A percentile compares a stretch with the other conserved stretches of the same genome.
Evolutionary conservation across 2,113 vertebrate species (phyloP).

Genomic region (Saguinus imperator): DNA sequence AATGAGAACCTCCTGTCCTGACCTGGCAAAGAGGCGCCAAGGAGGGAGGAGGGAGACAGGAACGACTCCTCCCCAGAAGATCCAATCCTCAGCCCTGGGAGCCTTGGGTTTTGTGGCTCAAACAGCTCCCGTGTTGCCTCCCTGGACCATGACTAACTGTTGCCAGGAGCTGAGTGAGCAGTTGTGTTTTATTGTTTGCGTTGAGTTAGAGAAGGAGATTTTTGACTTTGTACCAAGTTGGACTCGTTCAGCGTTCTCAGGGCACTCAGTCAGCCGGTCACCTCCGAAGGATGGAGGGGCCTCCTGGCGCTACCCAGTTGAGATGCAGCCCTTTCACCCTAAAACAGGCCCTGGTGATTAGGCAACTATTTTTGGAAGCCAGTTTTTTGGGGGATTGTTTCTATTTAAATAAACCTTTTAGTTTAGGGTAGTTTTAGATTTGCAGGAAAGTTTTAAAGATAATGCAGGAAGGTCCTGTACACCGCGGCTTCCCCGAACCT

Average conservation of each 20-base stretch:
- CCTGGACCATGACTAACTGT: neutral
- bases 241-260: neutral
- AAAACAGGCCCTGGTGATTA: conserved; percentile 53
- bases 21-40: neutral
- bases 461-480: fast-evolving
- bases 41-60: fast-evolving
- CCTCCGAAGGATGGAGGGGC: neutral
- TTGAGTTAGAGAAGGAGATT: neutral
- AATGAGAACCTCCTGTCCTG: neutral
- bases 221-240: neutral
- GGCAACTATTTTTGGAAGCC: conserved; percentile 47
- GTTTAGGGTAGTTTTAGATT: neutral
- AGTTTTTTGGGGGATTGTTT: neutral
- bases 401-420: neutral
- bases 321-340: conserved; percentile 31
- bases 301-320: neutral
- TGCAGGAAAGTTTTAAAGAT: neutral
- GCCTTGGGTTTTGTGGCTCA: neutral
- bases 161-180: conserved; percentile 46
- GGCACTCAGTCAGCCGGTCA: neutral
- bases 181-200: neutral
- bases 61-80: neutral
- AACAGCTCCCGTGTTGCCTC: fast-evolving
- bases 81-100: neutral
- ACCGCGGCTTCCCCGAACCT: fast-evolving